Base-by-base conservation (phyloP, 2,797 vertebrate species). In the Benthosema pterotum region DNA sequence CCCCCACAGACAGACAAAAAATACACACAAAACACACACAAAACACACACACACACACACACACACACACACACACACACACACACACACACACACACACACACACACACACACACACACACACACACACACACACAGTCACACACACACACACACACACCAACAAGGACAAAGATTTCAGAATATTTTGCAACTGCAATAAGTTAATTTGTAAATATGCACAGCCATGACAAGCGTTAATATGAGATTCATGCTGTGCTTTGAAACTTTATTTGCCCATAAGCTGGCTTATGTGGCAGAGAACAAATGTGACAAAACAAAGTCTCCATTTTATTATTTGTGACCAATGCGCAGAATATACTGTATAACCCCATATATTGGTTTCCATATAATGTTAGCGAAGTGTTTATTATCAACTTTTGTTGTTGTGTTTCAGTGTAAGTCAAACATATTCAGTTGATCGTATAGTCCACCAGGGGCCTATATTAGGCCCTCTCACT, bases 91-190 rank as follows among this genome's bases (percentile, higher is more conserved):
- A 32, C 6, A 7, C 28, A 32, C 6, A 7, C 28, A 32, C 6
- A 7, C 28, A 32, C 28, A 7, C 28, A 32, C 28, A 7, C 28
- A 32, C 28, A 32, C 28, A 32, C 28, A 32, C 28, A 32, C 28
- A 32, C 28, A 32, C 28, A 32, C 28, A 32, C 6, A 25, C 25
- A 25, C 25, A 25, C 25, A 25, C 25, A 25, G 3, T 3, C 25
- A 25, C 25, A 25, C 25, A 25, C 25, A 25, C 25, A 25, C 25
- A 25, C 25, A 25, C 25, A 25, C 25, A 2, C 25, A 2, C 25
- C 6, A 5, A 32, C 28, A 32, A 25, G 22, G 22, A 25, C 28
- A 32, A 7, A 32, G 47, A 66, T 82, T 77, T 71, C 48, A 68
- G 52, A 69, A 70, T 56, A 50, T 51, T 52, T 60, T 54, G 52